phyloP scores from a whole-genome alignment of 1,140 invertebrate species.

The Apocrypta bakeri region DNA sequence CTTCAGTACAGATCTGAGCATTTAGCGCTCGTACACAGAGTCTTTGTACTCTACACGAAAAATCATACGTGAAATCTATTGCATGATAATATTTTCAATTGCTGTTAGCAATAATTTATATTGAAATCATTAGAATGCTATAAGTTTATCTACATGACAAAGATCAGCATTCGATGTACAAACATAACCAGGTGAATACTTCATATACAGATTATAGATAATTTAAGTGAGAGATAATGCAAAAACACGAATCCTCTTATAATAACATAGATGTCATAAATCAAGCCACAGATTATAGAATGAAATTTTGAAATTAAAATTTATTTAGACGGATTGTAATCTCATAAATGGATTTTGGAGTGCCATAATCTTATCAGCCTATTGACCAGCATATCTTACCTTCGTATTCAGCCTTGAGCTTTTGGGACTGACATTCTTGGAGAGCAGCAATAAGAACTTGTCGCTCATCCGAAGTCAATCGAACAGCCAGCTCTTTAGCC shows the following conservation, averaged over 20 bases:
- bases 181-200: constrained; percentile 17
- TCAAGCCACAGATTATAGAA: constrained; percentile 28
- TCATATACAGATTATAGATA: constrained; percentile 1
- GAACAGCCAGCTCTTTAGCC: constrained; percentile 80
- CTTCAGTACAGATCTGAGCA: constrained; percentile 55
- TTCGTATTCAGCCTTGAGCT: constrained; percentile 83
- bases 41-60: constrained; percentile 56
- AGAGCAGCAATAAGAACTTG: constrained; percentile 78
- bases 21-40: constrained; percentile 55
- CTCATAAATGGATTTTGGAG: constrained; percentile 28
- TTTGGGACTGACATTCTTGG: constrained; percentile 82
- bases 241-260: constrained; percentile 28
- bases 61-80: constrained; percentile 56
- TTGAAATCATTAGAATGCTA: constrained; percentile 28
- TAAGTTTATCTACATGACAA: constrained; percentile 14
- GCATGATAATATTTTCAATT: constrained; percentile 37
- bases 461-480: constrained; percentile 81
- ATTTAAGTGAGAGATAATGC: constrained; percentile 22
- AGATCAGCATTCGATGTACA: constrained; percentile 37
- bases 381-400: constrained; percentile 72
- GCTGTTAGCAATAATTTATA: constrained; percentile 26
- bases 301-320: constrained; percentile 27
- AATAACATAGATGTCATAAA: constrained; percentile 33
- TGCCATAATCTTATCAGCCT: constrained; percentile 14
- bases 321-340: constrained; percentile 8